Conservation (phyloP, 2,888 invertebrate genomes). For the Agonopterix arenella region DNA sequence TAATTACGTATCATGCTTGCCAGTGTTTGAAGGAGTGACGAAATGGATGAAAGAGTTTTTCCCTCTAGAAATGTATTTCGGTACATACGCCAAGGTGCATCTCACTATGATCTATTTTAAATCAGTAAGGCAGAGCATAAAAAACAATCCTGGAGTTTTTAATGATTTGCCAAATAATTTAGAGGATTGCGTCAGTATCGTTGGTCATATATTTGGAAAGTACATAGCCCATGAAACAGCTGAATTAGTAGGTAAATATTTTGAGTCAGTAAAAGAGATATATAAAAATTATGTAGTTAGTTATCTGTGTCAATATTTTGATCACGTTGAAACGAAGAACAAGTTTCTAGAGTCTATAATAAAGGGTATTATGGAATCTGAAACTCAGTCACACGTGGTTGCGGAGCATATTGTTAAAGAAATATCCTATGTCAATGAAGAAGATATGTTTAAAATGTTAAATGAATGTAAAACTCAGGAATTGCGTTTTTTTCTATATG, state of each 20-base stretch:
- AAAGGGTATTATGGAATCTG: neutral
- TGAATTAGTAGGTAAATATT: constrained; percentile 30
- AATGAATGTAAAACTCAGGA: neutral
- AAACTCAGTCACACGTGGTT: neutral
- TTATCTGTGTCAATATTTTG: constrained; percentile 17
- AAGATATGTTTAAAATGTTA: neutral
- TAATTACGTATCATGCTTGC: constrained; percentile 29
- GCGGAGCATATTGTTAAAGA: neutral
- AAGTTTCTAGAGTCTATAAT: neutral
- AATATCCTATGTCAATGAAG: neutral
- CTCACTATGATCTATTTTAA: constrained; percentile 44
- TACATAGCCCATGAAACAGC: constrained; percentile 32
- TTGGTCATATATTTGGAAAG: constrained; percentile 37
- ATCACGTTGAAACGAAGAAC: neutral
- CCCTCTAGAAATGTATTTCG: constrained; percentile 34
- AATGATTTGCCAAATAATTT: constrained; percentile 17
- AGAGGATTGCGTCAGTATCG: constrained; percentile 27
- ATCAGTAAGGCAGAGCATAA: constrained; percentile 30
- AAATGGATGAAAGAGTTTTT: constrained; percentile 29
- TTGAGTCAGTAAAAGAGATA: constrained; percentile 32
- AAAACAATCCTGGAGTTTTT: constrained; percentile 30
- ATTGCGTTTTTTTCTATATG: neutral
- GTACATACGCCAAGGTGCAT: constrained; percentile 30
- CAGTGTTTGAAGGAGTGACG: constrained; percentile 32
- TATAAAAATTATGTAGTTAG: constrained; percentile 22